A percentile compares a stretch with the other conserved stretches of the same genome.
These are phyloP conservation scores for Odontomachus brunneus DNA, from an alignment of 1,140 invertebrate genomes.

Conservation along the genomic window DNA sequence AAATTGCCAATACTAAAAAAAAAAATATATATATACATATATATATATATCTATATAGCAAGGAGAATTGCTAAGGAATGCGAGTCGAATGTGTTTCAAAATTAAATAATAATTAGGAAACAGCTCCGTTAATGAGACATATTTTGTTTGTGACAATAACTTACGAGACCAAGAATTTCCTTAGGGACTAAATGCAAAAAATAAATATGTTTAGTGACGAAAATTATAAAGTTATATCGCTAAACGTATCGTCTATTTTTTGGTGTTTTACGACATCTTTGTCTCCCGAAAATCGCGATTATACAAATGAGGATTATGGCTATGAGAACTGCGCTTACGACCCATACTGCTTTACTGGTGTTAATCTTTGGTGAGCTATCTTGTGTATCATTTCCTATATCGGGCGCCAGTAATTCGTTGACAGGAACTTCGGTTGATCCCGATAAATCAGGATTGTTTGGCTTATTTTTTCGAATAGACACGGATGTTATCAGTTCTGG, in stretches of 20 bases:
- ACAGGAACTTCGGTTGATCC: slow-evolving; percentile 2
- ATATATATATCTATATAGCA: not conserved
- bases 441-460: not conserved
- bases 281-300: slow-evolving; percentile 80
- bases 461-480: slow-evolving; percentile 15
- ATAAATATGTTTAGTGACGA: slow-evolving; percentile 65
- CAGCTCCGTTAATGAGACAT: not conserved
- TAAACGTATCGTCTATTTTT: slow-evolving; percentile 83
- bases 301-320: slow-evolving; percentile 78
- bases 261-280: slow-evolving; percentile 79
- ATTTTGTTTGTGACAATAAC: slow-evolving; percentile 49
- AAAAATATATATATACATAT: not conserved
- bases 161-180: slow-evolving; percentile 43
- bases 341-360: slow-evolving; percentile 81
- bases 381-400: not conserved
- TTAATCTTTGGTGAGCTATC: slow-evolving; percentile 70
- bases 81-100: slow-evolving; percentile 49
- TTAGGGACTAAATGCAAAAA: slow-evolving; percentile 66
- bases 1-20: not conserved
- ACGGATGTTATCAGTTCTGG: slow-evolving; percentile 37
- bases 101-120: slow-evolving; percentile 32
- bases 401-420: slow-evolving; percentile 6
- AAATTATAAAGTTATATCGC: slow-evolving; percentile 5
- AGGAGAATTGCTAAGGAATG: slow-evolving; percentile 60
- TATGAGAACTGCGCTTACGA: slow-evolving; percentile 77